A percentile compares a stretch with the other conserved stretches of the same genome.
Conservation (phyloP, 2,888 invertebrate genomes). For the Scotopteryx bipunctaria region DNA sequence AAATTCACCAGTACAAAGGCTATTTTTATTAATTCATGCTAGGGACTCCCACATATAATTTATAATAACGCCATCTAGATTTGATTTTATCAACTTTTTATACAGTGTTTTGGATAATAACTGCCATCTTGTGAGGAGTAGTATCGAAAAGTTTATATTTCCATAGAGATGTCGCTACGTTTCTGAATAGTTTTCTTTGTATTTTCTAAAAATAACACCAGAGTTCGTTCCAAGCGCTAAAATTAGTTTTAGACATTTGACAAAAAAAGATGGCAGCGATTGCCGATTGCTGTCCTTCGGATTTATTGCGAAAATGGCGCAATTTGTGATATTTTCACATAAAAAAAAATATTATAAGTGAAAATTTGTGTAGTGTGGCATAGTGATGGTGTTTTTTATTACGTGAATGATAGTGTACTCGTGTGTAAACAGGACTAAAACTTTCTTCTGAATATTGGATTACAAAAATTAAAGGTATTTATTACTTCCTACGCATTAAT, state of each 20-base stretch:
- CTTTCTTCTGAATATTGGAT: conserved; percentile 82
- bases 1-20: too few relatives aligned
- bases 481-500: conserved; percentile 68
- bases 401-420: conserved; percentile 76
- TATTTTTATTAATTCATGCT: neutral
- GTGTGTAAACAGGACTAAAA: conserved; percentile 77
- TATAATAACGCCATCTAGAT: conserved; percentile 16
- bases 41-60: neutral
- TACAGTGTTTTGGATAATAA: neutral
- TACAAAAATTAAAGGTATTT: conserved; percentile 82
- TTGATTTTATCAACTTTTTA: neutral
- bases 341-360: conserved; percentile 76
- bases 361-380: conserved; percentile 78
- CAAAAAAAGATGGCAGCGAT: conserved; percentile 83
- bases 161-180: conserved; percentile 59
- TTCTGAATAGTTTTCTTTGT: conserved; percentile 44
- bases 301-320: conserved; percentile 81
- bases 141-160: neutral
- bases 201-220: conserved; percentile 83
- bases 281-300: conserved; percentile 79
- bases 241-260: conserved; percentile 83
- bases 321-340: conserved; percentile 80
- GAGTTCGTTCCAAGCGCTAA: conserved; percentile 82
- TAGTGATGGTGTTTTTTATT: conserved; percentile 78
- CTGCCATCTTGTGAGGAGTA: conserved; percentile 49